phyloP scores from a whole-genome alignment of 2,888 invertebrate species.

The Branchinecta sandiegonensis region DNA sequence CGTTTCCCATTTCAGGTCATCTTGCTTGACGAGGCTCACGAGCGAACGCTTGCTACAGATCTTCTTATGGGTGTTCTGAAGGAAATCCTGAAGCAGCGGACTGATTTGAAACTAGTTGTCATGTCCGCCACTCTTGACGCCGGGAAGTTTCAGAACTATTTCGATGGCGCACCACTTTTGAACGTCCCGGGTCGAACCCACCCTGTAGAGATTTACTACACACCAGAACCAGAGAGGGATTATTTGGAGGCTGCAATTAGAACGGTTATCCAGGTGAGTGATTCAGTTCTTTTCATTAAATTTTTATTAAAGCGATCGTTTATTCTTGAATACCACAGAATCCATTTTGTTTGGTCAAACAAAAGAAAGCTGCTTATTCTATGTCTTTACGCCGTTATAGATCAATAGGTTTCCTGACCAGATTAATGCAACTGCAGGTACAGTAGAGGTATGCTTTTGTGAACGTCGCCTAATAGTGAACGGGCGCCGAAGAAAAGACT shows the following conservation, averaged over 20 bases:
- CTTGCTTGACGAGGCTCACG: constrained; percentile 95
- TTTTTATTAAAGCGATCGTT: too few relatives aligned
- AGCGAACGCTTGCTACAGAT: constrained; percentile 93
- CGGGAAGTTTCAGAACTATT: constrained; percentile 89
- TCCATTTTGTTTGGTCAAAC: too few relatives aligned
- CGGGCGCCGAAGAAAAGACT: too few relatives aligned
- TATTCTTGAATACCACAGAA: too few relatives aligned
- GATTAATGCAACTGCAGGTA: too few relatives aligned
- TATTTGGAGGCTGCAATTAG: constrained; percentile 97
- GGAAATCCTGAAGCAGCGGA: constrained; percentile 83
- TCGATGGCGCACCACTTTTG: constrained; percentile 95
- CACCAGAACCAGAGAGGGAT: constrained; percentile 93
- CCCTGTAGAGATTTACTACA: constrained; percentile 96
- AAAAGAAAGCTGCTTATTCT: too few relatives aligned
- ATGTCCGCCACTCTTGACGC: constrained; percentile 99
- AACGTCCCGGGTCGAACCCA: constrained; percentile 93
- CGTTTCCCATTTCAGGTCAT: constrained; percentile 46
- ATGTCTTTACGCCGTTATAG: too few relatives aligned
- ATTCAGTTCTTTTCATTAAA: too few relatives aligned
- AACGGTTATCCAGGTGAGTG: constrained; percentile 61
- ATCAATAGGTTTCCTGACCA: too few relatives aligned
- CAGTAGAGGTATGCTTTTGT: too few relatives aligned
- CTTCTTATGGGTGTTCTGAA: constrained; percentile 97
- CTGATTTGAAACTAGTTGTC: constrained; percentile 88
- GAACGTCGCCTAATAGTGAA: too few relatives aligned